A percentile compares a stretch with the other conserved stretches of the same genome.
Evolutionary conservation across 2,113 vertebrate genomes (phyloP).

Genomic region (Phrynocephalus versicolor): DNA sequence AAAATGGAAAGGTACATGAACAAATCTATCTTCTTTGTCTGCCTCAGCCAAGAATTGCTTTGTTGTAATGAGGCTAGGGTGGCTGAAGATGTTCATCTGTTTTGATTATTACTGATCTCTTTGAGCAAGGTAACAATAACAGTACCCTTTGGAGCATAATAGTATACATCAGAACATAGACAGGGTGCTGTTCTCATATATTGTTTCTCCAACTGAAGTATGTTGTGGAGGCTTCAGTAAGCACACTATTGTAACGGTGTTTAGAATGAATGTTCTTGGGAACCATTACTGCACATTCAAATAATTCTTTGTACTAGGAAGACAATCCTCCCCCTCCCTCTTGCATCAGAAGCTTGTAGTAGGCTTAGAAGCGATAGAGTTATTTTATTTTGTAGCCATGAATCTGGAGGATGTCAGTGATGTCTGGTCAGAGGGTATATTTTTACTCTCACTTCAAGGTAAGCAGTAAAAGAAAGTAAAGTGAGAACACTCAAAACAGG

Average conservation of each 20-base stretch:
- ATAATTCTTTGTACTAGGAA: conserved; percentile 29
- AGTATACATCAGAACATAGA: not conserved
- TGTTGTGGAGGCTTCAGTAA: conserved; percentile 27
- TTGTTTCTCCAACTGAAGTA: conserved; percentile 40
- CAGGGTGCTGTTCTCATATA: conserved; percentile 12
- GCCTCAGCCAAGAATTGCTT: conserved; percentile 27
- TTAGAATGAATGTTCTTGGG: conserved; percentile 31
- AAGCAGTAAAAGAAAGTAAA: conserved; percentile 1
- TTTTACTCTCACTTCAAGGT: not conserved
- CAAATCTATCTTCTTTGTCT: conserved; percentile 23
- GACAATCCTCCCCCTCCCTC: not conserved
- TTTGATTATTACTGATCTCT: conserved; percentile 51
- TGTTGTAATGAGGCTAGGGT: conserved; percentile 23
- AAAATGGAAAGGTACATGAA: not conserved
- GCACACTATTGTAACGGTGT: conserved; percentile 4
- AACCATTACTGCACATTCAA: conserved; percentile 15
- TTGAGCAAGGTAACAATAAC: conserved; percentile 32
- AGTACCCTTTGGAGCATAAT: conserved; percentile 23
- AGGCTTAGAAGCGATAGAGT: conserved; percentile 31
- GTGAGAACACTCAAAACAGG: not conserved
- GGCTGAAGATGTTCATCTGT: conserved; percentile 41
- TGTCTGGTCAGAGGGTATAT: not conserved
- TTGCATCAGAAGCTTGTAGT: conserved; percentile 14
- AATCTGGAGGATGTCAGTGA: conserved; percentile 15
- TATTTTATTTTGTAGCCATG: conserved; percentile 25